phyloP scores from a whole-genome alignment of 2,888 invertebrate genomes.

The Phanerotoma sp. region DNA sequence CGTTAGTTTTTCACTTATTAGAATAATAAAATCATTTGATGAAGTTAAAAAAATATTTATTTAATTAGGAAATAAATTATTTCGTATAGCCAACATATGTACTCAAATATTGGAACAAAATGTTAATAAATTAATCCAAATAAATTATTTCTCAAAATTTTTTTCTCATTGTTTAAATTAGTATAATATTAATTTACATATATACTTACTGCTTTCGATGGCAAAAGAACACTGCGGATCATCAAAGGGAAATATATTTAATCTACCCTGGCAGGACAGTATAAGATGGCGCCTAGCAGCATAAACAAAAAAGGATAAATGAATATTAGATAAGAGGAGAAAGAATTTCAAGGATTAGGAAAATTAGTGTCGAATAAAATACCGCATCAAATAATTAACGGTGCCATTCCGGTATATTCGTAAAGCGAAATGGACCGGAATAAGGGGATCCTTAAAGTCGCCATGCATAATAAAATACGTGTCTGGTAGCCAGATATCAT shows the following conservation, averaged over 20 bases:
- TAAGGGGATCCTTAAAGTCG: constrained; percentile 91
- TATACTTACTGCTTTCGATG: constrained; percentile 92
- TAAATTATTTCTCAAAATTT: neutral
- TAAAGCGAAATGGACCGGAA: constrained; percentile 90
- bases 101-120: too few relatives aligned
- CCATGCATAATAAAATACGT: constrained; percentile 97
- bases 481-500: constrained; percentile 91
- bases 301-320: constrained; percentile 7
- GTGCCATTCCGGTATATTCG: constrained; percentile 91
- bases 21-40: too few relatives aligned
- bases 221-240: constrained; percentile 94
- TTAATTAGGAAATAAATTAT: too few relatives aligned
- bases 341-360: neutral
- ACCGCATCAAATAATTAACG: constrained; percentile 92
- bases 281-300: constrained; percentile 82
- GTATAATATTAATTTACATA: neutral
- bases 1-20: too few relatives aligned
- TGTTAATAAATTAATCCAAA: too few relatives aligned
- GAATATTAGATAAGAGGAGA: constrained; percentile 4
- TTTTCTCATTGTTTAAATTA: too few relatives aligned
- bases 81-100: too few relatives aligned
- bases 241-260: constrained; percentile 94
- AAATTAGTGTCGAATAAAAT: constrained; percentile 32
- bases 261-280: constrained; percentile 88
- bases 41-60: too few relatives aligned